phyloP scores from a whole-genome alignment of 1,140 invertebrate genomes.

The Chymomyza costata region DNA sequence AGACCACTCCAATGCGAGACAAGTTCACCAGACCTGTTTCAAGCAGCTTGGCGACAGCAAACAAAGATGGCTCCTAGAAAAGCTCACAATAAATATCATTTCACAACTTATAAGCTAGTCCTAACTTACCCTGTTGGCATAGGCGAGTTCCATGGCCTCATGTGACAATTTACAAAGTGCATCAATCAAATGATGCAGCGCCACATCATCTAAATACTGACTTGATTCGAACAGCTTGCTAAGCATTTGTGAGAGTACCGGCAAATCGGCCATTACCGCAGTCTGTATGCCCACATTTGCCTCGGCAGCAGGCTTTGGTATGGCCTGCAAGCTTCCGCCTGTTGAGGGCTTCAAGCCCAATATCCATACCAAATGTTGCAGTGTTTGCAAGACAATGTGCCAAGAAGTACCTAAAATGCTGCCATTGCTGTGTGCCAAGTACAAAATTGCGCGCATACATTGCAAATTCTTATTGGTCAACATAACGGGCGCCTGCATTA shows the following conservation, averaged over 20 bases:
- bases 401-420: slow-evolving; percentile 94
- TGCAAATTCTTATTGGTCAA: slow-evolving; percentile 98
- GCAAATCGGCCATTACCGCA: slow-evolving; percentile 96
- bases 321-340: slow-evolving; percentile 89
- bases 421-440: slow-evolving; percentile 93
- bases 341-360: slow-evolving; percentile 95
- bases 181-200: slow-evolving; percentile 96
- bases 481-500: slow-evolving; percentile 97
- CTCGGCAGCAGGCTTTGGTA: slow-evolving; percentile 80
- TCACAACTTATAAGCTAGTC: neutral
- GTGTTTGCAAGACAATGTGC: slow-evolving; percentile 95
- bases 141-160: slow-evolving; percentile 98
- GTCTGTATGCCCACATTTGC: slow-evolving; percentile 96
- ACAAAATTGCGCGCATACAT: slow-evolving; percentile 93
- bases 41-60: slow-evolving; percentile 97
- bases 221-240: slow-evolving; percentile 96
- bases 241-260: slow-evolving; percentile 93
- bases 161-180: slow-evolving; percentile 96
- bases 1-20: slow-evolving; percentile 93
- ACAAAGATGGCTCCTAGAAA: slow-evolving; percentile 92
- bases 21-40: slow-evolving; percentile 98
- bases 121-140: slow-evolving; percentile 88
- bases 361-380: slow-evolving; percentile 98
- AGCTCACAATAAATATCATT: slow-evolving; percentile 18
- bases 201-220: slow-evolving; percentile 94